Evolutionary conservation across 2,797 vertebrate genomes (phyloP).

Genomic region (Leptatherina wallacei): DNA sequence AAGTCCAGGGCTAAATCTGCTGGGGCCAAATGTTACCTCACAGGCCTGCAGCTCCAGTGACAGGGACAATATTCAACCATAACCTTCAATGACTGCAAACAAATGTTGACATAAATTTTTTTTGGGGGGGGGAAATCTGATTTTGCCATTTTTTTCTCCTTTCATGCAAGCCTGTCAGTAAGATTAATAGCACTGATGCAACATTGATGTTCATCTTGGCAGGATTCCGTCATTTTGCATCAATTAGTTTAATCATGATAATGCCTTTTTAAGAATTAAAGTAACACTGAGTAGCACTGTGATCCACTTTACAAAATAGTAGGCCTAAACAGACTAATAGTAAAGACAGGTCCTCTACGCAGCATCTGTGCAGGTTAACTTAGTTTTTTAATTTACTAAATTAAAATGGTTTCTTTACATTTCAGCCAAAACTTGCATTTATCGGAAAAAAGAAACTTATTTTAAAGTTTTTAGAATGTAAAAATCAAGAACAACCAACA

Average conservation of each 20-base stretch:
- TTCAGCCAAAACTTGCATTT: background rate
- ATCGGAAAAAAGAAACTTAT: no score
- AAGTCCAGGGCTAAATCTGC: slow-evolving; percentile 3
- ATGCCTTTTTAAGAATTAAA: no score
- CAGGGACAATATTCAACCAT: background rate
- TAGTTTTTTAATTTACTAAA: no score
- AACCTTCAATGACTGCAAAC: background rate
- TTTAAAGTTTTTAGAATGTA: background rate
- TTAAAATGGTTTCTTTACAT: background rate
- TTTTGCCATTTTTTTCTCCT: background rate
- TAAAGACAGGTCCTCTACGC: no score
- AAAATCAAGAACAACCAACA: no score
- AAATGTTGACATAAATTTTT: background rate
- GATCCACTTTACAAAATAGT: no score
- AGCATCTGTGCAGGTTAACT: no score
- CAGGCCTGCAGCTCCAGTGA: slow-evolving; percentile 53
- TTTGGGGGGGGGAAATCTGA: no score
- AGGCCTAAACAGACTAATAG: no score
- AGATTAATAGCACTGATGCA: background rate
- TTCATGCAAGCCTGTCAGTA: background rate
- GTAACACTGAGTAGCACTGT: no score
- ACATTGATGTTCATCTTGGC: background rate
- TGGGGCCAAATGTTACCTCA: slow-evolving; percentile 47
- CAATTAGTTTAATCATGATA: no score
- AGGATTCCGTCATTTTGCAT: no score